Percentiles rank a stretch among this genome's conserved stretches.
These are phyloP conservation scores for Eumacrocentrus americanus DNA, from an alignment of 2,888 invertebrate genomes.

Conservation along the genomic window DNA sequence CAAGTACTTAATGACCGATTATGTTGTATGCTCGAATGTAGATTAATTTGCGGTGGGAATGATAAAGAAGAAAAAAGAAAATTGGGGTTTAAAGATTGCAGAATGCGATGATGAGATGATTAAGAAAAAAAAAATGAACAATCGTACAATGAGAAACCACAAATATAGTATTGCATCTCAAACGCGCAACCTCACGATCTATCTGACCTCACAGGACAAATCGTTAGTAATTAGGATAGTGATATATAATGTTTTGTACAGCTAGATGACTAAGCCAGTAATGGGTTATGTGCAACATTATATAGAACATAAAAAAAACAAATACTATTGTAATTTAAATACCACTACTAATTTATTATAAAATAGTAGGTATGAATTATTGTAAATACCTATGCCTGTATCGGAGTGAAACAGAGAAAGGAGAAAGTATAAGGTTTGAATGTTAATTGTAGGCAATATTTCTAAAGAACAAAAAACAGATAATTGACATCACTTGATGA, in stretches of 20 bases:
- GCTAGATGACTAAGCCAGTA: constrained; percentile 60
- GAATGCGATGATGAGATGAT: neutral
- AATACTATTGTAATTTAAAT: constrained; percentile 58
- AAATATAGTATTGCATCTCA: constrained; percentile 39
- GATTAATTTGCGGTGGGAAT: neutral
- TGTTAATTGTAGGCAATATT: constrained; percentile 41
- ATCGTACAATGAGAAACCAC: constrained; percentile 22
- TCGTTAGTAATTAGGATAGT: constrained; percentile 54
- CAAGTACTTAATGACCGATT: constrained; percentile 51
- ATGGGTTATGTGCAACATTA: constrained; percentile 61
- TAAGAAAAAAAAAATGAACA: constrained; percentile 7
- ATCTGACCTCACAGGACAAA: constrained; percentile 58
- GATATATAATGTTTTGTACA: constrained; percentile 61
- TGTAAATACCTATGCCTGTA: constrained; percentile 56
- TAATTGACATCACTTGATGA: neutral
- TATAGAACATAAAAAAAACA: constrained; percentile 45
- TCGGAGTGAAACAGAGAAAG: constrained; percentile 34
- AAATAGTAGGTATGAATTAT: constrained; percentile 53
- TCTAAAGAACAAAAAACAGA: constrained; percentile 26
- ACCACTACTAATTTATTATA: constrained; percentile 49
- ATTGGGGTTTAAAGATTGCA: constrained; percentile 9
- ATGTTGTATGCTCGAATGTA: neutral
- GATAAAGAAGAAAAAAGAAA: neutral
- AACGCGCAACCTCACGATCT: constrained; percentile 46
- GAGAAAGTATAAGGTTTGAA: constrained; percentile 37